Base-by-base conservation (phyloP, 2,113 vertebrate species). In the Chloebia gouldiae region DNA sequence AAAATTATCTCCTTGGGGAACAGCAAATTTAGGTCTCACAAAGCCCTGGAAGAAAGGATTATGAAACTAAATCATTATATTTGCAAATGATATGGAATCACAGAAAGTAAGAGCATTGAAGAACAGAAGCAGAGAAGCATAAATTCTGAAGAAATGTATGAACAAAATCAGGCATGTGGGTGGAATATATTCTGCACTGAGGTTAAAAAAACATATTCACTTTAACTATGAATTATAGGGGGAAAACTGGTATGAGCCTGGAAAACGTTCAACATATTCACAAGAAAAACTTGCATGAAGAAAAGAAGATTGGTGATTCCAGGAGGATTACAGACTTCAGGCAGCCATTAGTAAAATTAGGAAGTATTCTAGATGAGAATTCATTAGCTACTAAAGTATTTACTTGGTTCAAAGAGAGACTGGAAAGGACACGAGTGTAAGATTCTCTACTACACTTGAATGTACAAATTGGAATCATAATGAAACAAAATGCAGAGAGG, bases 51-150 rank as follows among this genome's bases (percentile, higher is more conserved):
- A 94, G 22, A 82, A 88, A 73, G 45, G 15, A 82, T 39, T 39
- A 39, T 39, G 11, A 39, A 39, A 39, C 39, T 39, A 39, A 80
- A 82, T 69, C 56, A 69, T 51, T 81, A 12, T 31, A 82, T 90
- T 93, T 93, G 50, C 89, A 94, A 95, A 94, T 73, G 2, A 88
- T 51, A 51, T 63, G 70, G 59, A 90, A 73, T 63, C 35, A 65
- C 27, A 10, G 24, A 53, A 37, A 76, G 21, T 25, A 88, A 72
- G 91, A 85, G 30, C 39, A 68, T 0, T 31, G 63, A 90, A 64
- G 44, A 94, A 73, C 4, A 82, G 84, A 63, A 80, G 27, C 25
- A 85, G 30, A 45, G 44, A 70, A 42, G 5, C 19, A 72, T 53
- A 44, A 50, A 0, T 3, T 91, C 31, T 70, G 27, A 85, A 92